Evolutionary conservation across 2,888 invertebrate genomes (phyloP).

Genomic region (Andricus curvator): DNA sequence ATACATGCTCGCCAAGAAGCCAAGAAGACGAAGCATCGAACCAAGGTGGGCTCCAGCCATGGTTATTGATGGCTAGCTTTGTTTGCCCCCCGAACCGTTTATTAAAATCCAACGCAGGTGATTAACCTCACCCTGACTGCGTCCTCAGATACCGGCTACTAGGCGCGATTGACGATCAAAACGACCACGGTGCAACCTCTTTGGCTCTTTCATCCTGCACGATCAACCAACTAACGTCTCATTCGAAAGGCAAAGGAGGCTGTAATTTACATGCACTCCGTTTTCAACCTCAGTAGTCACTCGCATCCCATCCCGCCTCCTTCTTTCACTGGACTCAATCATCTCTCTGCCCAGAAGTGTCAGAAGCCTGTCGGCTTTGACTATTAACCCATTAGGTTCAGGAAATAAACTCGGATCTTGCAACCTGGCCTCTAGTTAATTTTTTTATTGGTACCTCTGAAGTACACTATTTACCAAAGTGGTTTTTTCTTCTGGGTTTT

Average conservation of each 20-base stretch:
- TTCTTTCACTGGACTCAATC: constrained; percentile 36
- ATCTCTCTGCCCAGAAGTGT: constrained; percentile 17
- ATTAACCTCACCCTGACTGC: constrained; percentile 68
- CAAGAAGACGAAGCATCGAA: constrained; percentile 28
- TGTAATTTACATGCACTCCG: constrained; percentile 40
- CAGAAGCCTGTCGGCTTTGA: constrained; percentile 16
- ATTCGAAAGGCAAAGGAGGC: constrained; percentile 32
- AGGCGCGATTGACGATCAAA: constrained; percentile 52
- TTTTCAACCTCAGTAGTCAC: constrained; percentile 35
- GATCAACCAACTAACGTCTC: constrained; percentile 41
- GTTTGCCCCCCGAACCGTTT: constrained; percentile 74
- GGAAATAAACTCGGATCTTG: neutral
- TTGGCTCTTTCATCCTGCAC: constrained; percentile 31
- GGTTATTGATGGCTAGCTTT: constrained; percentile 76
- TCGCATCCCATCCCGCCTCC: constrained; percentile 4
- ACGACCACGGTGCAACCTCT: constrained; percentile 38
- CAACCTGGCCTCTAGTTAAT: neutral
- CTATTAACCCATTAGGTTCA: constrained; percentile 1
- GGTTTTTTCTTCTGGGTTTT: too few relatives aligned
- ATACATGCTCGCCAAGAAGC: constrained; percentile 46
- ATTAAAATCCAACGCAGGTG: constrained; percentile 74
- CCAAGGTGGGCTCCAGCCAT: constrained; percentile 55
- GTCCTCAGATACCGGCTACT: constrained; percentile 65
- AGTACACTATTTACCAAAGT: too few relatives aligned
- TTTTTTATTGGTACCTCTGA: too few relatives aligned